These are phyloP conservation scores for Rhingia rostrata DNA, from an alignment of 2,888 invertebrate genomes.

Conservation along the genomic window DNA sequence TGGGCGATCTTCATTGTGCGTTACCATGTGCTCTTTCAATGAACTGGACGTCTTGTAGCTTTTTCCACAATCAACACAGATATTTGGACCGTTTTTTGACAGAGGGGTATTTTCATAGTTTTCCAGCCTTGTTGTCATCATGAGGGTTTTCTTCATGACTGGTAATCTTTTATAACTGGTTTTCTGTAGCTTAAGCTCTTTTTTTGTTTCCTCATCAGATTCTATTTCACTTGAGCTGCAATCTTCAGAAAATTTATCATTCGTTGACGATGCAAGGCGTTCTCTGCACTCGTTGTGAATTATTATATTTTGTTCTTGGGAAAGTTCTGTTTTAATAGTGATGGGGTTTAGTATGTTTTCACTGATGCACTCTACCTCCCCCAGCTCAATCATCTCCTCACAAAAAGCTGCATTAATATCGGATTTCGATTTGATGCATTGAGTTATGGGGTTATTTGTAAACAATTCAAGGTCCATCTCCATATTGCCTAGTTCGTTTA, in stretches of 20 bases:
- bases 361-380: conserved; percentile 59
- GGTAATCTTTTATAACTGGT: too few relatives aligned
- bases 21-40: conserved; percentile 83
- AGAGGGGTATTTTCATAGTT: background rate
- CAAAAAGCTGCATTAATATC: background rate
- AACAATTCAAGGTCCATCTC: conserved; percentile 75
- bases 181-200: too few relatives aligned
- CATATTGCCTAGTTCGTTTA: conserved; percentile 76
- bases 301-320: background rate
- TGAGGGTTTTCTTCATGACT: too few relatives aligned
- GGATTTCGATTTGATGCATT: conserved; percentile 41
- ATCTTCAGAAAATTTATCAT: conserved; percentile 4
- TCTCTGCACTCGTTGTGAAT: background rate
- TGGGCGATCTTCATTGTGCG: conserved; percentile 83
- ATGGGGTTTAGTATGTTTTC: conserved; percentile 37
- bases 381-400: conserved; percentile 41
- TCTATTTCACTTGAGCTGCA: background rate
- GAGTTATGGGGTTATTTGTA: conserved; percentile 16
- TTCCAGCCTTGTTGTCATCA: too few relatives aligned
- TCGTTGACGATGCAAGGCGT: background rate
- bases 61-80: conserved; percentile 84
- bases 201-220: background rate
- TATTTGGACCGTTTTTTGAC: conserved; percentile 78
- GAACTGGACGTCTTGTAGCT: conserved; percentile 83
- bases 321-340: conserved; percentile 44